These are phyloP conservation scores for Basileuterus tristriatus DNA, from an alignment of 2,797 vertebrate species.

Conservation along the genomic window DNA sequence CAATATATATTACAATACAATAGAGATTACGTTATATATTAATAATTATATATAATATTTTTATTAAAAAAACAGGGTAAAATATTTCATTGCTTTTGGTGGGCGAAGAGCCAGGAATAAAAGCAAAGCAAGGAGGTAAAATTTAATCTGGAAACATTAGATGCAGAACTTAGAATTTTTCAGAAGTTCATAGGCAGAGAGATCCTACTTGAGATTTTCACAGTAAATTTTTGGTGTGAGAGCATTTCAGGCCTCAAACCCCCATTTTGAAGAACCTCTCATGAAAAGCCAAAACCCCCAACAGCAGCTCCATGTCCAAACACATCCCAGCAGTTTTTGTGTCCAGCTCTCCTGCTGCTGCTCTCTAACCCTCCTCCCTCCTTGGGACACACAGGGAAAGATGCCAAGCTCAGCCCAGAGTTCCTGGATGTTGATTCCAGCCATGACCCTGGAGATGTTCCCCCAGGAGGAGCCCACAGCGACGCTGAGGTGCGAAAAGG, in stretches of 20 bases:
- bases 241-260: fast-evolving
- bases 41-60: too few species aligned
- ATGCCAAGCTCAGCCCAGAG: fast-evolving
- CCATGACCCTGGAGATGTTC: fast-evolving
- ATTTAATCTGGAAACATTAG: background rate
- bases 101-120: background rate
- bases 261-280: background rate
- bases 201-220: fast-evolving
- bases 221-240: background rate
- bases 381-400: fast-evolving
- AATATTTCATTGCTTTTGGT: background rate
- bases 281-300: fast-evolving
- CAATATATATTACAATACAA: too few species aligned
- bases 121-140: background rate
- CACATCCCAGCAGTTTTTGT: fast-evolving
- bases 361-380: background rate
- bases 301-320: fast-evolving
- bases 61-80: too few species aligned
- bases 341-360: fast-evolving
- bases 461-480: background rate
- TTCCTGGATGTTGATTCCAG: background rate
- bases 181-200: background rate
- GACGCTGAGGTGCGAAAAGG: background rate
- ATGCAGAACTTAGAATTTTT: background rate
- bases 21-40: too few species aligned